phyloP scores from a whole-genome alignment of 1,140 invertebrate species.

The Musca domestica region DNA sequence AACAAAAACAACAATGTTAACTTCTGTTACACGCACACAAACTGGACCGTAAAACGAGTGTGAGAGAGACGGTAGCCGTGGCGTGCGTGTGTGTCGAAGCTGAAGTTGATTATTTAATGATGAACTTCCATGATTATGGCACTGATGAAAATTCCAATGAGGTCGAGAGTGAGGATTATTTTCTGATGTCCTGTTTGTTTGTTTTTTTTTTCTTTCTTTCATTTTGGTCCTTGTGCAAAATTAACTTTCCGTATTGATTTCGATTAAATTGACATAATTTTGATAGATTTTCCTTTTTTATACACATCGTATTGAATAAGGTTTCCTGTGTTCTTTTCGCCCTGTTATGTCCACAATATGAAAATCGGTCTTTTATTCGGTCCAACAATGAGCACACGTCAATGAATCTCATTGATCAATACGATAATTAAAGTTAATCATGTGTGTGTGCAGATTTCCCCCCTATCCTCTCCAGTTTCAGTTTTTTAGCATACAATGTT shows the following conservation, averaged over 20 bases:
- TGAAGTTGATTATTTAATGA: not conserved
- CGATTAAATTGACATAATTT: slow-evolving; percentile 16
- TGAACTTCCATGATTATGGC: not conserved
- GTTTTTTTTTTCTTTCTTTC: not conserved
- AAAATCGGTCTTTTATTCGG: not conserved
- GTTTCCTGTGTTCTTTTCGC: not conserved
- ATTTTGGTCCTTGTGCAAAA: not conserved
- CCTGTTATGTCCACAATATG: not conserved
- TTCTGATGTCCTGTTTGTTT: not conserved
- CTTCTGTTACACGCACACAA: no score
- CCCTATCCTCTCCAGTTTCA: not conserved
- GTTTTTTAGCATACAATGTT: not conserved
- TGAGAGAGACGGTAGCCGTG: not conserved
- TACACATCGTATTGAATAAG: no score
- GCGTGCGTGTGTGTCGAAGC: not conserved
- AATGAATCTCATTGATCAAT: not conserved
- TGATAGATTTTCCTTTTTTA: slow-evolving; percentile 14
- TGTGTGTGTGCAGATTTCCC: not conserved
- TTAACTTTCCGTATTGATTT: slow-evolving; percentile 19
- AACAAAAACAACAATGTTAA: no score
- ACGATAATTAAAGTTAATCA: slow-evolving; percentile 22
- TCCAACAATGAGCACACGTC: not conserved
- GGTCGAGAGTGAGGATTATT: no score
- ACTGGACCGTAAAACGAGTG: no score
- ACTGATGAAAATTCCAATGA: not conserved